Conservation (phyloP, 1,140 invertebrate genomes). For the Cydia pomonella region DNA sequence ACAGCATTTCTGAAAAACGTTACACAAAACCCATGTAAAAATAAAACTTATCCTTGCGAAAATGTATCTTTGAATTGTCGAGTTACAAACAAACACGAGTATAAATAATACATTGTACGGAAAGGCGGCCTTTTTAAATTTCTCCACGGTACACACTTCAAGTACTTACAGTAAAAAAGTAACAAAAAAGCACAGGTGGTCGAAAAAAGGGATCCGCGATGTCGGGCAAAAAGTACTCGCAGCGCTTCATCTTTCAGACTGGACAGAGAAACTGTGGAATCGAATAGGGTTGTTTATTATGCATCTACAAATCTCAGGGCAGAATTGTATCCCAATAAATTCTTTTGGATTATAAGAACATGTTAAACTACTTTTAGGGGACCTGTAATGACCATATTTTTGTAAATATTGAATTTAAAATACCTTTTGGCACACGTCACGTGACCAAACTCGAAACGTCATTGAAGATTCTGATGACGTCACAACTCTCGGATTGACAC, state of each 20-base stretch:
- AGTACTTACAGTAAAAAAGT: constrained; percentile 29
- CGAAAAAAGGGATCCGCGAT: constrained; percentile 46
- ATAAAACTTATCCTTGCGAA: background rate
- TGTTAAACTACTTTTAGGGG: too few species aligned
- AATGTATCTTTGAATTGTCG: background rate
- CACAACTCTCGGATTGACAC: too few species aligned
- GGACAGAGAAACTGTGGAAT: constrained; percentile 45
- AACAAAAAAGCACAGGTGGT: constrained; percentile 57
- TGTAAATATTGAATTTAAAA: too few species aligned
- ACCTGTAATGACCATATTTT: too few species aligned
- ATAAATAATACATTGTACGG: constrained; percentile 15
- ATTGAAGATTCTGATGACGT: too few species aligned
- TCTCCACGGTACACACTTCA: constrained; percentile 27
- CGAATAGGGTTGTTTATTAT: constrained; percentile 34
- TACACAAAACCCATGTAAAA: background rate
- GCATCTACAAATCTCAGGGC: background rate
- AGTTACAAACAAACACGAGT: background rate
- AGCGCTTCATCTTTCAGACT: constrained; percentile 58
- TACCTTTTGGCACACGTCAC: too few species aligned
- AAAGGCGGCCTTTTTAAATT: constrained; percentile 25
- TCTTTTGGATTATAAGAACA: too few species aligned
- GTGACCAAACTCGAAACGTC: too few species aligned
- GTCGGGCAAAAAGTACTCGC: constrained; percentile 58
- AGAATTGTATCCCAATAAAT: too few species aligned
- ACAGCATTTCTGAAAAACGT: background rate